Evolutionary conservation across 2,113 vertebrate species (phyloP).

Genomic region (Antechinus flavipes): DNA sequence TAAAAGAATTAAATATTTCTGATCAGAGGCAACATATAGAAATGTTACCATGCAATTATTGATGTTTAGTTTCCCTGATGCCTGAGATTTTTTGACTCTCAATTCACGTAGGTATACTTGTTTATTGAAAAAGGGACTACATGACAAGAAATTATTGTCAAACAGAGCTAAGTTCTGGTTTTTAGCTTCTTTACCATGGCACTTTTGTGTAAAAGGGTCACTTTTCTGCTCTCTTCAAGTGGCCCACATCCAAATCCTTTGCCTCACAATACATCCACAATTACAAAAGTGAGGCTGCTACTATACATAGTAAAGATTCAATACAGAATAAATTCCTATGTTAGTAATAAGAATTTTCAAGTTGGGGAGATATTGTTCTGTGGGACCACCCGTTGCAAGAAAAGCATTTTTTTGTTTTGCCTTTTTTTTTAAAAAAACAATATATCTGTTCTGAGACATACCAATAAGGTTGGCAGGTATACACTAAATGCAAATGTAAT

Average conservation of each 20-base stretch:
- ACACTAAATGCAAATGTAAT: slow-evolving; percentile 80
- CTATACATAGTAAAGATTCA: slow-evolving; percentile 68
- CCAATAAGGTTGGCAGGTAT: slow-evolving; percentile 78
- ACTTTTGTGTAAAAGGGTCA: slow-evolving; percentile 71
- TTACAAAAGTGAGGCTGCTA: slow-evolving; percentile 69
- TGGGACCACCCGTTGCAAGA: slow-evolving; percentile 84
- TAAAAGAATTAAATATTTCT: slow-evolving; percentile 39
- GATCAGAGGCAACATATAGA: slow-evolving; percentile 65
- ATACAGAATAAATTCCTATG: slow-evolving; percentile 72
- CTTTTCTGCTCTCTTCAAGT: slow-evolving; percentile 59
- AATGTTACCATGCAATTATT: slow-evolving; percentile 65
- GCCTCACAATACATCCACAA: slow-evolving; percentile 48
- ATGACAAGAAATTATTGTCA: slow-evolving; percentile 64
- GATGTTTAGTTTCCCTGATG: slow-evolving; percentile 72
- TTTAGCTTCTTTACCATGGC: slow-evolving; percentile 69
- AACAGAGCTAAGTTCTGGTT: slow-evolving; percentile 65
- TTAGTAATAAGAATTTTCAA: slow-evolving; percentile 71
- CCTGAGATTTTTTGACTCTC: slow-evolving; percentile 74
- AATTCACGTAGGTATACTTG: slow-evolving; percentile 62
- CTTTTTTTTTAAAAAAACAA: slow-evolving; percentile 9
- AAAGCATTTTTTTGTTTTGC: slow-evolving; percentile 65
- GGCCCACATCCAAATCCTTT: slow-evolving; percentile 58
- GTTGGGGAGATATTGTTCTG: slow-evolving; percentile 72
- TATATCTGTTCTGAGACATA: slow-evolving; percentile 71
- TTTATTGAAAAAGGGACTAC: slow-evolving; percentile 61